Conservation (phyloP, 2,113 vertebrate species). For the Phyllostomus discolor region DNA sequence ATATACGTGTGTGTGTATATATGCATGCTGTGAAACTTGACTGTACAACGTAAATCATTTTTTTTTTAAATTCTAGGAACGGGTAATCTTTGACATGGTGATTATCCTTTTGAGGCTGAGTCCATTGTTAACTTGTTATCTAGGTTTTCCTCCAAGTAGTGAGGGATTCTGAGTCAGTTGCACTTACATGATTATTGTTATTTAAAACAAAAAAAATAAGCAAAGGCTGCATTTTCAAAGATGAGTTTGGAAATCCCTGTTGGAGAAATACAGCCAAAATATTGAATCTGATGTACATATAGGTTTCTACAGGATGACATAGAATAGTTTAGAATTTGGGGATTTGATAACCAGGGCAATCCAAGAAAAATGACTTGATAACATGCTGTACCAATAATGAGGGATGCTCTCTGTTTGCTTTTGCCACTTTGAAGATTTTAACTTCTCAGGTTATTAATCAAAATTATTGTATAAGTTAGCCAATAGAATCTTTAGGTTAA, state of each 20-base stretch:
- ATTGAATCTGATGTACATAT: conserved; percentile 66
- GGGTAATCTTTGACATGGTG: conserved; percentile 74
- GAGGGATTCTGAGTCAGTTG: conserved; percentile 72
- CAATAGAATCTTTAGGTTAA: conserved; percentile 63
- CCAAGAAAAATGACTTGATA: conserved; percentile 72
- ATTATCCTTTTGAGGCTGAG: conserved; percentile 72
- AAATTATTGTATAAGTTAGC: conserved; percentile 74
- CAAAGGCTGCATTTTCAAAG: conserved; percentile 70
- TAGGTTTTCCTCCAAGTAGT: conserved; percentile 58
- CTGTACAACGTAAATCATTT: conserved; percentile 72
- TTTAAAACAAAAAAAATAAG: conserved; percentile 69
- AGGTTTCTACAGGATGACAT: conserved; percentile 61
- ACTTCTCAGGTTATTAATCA: conserved; percentile 78
- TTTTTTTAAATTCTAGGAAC: conserved; percentile 68
- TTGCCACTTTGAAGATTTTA: conserved; percentile 73
- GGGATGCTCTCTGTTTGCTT: conserved; percentile 61
- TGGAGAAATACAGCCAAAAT: conserved; percentile 66
- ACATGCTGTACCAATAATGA: conserved; percentile 62
- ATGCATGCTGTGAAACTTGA: conserved; percentile 77
- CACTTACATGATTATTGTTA: conserved; percentile 71
- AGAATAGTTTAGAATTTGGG: conserved; percentile 70
- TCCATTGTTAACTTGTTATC: conserved; percentile 52
- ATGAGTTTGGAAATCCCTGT: conserved; percentile 73
- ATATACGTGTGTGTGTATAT: conserved; percentile 53
- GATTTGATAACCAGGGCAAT: conserved; percentile 70